Base-by-base conservation (phyloP, 2,797 vertebrate species). In the Dendrocincla tyrannina region DNA sequence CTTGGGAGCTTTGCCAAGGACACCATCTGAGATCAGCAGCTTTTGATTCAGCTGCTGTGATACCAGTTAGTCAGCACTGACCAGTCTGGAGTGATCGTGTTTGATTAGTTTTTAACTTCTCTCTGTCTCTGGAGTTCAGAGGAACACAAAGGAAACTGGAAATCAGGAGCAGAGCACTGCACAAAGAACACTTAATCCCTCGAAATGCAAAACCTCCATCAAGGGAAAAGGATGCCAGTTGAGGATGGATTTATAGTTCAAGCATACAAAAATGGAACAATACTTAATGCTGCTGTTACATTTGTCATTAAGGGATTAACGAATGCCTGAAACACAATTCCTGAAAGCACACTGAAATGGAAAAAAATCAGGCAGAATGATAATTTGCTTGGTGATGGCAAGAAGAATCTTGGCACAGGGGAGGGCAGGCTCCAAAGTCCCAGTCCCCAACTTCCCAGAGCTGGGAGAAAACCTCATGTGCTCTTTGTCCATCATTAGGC, bases 1-100 rank as follows among this genome's bases (percentile, higher is more conserved):
- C 41, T n/a, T 1, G 4, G 52, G 47, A 90, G 79, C 44, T 41
- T 39, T 81, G 28, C 70, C 83, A 85, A 62, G 78, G 68, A 69
- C 56, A 10, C 23, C 8, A 9, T 25, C 50, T 0, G 1, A 68
- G 55, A 6, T 41, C 85, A 68, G 44, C 3, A 77, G 76, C 81
- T 85, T 58, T 76, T 3, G 5, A 12, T 55, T 35, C 27, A 32
- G 60, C 17, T 47, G 46, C 32, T 8, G 33, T 4, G 62, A 64
- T 11, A n/a, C 15, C 13, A 13, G 46, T 55, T n/a, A 56, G 39
- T 13, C 78, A 80, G 70, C 62, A 28, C 60, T 33, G 76, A 33
- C 17, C 44, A 24, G 62, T 4, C 41, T 5, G 72, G 22, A 60
- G 22, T 1, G 3, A 39, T 20, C 2, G 0, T 3, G 37, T n/a